Conservation (phyloP, 2,797 vertebrate species). For the Microctenopoma lineatum region DNA sequence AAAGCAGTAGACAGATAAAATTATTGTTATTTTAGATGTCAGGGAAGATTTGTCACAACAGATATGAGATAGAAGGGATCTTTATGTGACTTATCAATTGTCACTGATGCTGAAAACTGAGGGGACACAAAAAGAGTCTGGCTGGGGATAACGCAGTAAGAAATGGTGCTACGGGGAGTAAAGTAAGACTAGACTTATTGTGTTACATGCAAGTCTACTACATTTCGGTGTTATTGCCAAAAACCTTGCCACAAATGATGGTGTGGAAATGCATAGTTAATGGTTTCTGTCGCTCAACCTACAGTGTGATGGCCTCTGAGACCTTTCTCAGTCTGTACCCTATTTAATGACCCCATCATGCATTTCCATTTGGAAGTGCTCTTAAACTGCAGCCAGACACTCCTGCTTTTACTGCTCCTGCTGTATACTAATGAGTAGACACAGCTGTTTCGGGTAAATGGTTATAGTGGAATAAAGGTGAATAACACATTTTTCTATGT, state of each 20-base stretch:
- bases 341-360: slow-evolving; percentile 1
- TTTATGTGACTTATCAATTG: slow-evolving; percentile 6
- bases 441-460: not conserved
- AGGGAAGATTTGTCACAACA: slow-evolving; percentile 12
- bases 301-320: slow-evolving; percentile 41
- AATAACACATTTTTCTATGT: not conserved
- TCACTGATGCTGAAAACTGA: slow-evolving; percentile 4
- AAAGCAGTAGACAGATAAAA: slow-evolving; percentile 4
- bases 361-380: slow-evolving; percentile 7
- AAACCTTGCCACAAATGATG: slow-evolving; percentile 68
- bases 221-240: slow-evolving; percentile 80
- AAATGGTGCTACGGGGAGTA: slow-evolving; percentile 6
- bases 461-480: not conserved
- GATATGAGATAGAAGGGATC: not conserved
- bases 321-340: slow-evolving; percentile 1
- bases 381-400: slow-evolving; percentile 10
- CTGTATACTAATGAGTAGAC: slow-evolving; percentile 11
- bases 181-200: slow-evolving; percentile 12
- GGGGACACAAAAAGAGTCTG: slow-evolving; percentile 29
- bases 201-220: slow-evolving; percentile 33
- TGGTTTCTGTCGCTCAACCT: slow-evolving; percentile 54
- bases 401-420: not conserved
- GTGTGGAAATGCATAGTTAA: slow-evolving; percentile 84
- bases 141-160: slow-evolving; percentile 6
- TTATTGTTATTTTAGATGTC: slow-evolving; percentile 15